phyloP scores from a whole-genome alignment of 2,888 invertebrate species.

The Ichneumoninae sp. region DNA sequence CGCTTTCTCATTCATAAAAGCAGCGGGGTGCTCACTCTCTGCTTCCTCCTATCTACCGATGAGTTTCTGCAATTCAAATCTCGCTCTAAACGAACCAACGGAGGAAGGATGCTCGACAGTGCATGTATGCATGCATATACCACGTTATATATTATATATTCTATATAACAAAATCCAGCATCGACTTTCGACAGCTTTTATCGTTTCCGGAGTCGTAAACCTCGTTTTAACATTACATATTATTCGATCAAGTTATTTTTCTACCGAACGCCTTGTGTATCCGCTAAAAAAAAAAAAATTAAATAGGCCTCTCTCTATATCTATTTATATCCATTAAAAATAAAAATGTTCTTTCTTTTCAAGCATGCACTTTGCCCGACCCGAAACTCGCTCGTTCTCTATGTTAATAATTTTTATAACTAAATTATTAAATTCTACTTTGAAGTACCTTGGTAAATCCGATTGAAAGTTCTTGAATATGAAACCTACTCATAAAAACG shows the following conservation, averaged over 20 bases:
- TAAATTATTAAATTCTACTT: not conserved
- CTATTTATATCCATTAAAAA: not conserved
- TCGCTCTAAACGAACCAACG: slow-evolving; percentile 54
- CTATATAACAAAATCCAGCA: slow-evolving; percentile 22
- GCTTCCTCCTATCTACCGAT: slow-evolving; percentile 44
- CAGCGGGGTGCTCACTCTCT: slow-evolving; percentile 37
- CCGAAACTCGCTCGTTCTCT: not conserved
- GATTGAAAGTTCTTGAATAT: not conserved
- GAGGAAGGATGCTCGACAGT: slow-evolving; percentile 36
- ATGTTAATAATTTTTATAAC: not conserved
- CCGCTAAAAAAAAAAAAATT: not conserved
- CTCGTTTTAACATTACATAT: not conserved
- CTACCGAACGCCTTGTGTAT: not conserved
- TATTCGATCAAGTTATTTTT: slow-evolving; percentile 25
- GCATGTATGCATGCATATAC: slow-evolving; percentile 14
- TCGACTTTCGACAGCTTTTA: slow-evolving; percentile 26
- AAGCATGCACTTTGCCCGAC: not conserved
- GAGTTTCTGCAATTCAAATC: slow-evolving; percentile 67
- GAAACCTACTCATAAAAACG: not conserved
- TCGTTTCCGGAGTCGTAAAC: slow-evolving; percentile 43
- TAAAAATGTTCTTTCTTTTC: not conserved
- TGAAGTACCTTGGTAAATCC: not conserved
- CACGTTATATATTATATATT: slow-evolving; percentile 1
- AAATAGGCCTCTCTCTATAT: not conserved
- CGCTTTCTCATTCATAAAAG: slow-evolving; percentile 69